A percentile compares a stretch with the other conserved stretches of the same genome.
These are phyloP conservation scores for Solenopsis fugax DNA, from an alignment of 1,140 invertebrate genomes.

Conservation along the genomic window DNA sequence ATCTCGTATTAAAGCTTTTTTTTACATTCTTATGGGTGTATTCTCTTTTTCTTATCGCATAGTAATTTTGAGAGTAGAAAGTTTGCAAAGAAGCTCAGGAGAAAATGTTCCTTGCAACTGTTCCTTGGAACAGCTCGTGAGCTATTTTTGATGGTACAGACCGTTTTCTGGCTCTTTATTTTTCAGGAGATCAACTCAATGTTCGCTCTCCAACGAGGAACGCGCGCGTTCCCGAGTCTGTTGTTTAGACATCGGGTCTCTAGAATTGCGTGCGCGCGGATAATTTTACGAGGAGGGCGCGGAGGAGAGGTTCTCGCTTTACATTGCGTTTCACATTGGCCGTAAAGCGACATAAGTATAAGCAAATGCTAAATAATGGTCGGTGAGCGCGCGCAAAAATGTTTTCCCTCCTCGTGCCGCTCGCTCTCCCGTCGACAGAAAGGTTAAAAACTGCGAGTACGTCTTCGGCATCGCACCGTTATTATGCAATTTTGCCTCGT, in stretches of 20 bases:
- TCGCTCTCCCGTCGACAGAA: slow-evolving; percentile 8
- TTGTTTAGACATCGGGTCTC: slow-evolving; percentile 37
- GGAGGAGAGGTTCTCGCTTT: neutral
- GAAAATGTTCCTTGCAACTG: neutral
- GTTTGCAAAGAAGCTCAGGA: neutral
- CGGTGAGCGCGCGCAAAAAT: slow-evolving; percentile 15
- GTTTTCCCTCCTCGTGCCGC: neutral
- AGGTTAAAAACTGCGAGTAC: slow-evolving; percentile 34
- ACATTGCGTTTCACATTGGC: slow-evolving; percentile 17
- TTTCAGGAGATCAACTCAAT: slow-evolving; percentile 19
- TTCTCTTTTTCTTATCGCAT: neutral
- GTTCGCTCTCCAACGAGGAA: neutral
- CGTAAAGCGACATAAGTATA: slow-evolving; percentile 34
- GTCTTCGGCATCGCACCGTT: slow-evolving; percentile 32
- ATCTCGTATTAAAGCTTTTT: neutral
- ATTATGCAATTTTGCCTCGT: slow-evolving; percentile 50
- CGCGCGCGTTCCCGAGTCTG: neutral
- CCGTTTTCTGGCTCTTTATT: slow-evolving; percentile 5
- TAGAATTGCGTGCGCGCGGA: neutral
- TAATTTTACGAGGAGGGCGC: slow-evolving; percentile 41
- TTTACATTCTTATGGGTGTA: neutral
- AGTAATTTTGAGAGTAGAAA: neutral
- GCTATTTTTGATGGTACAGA: neutral
- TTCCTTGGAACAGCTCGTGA: neutral
- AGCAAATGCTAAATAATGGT: slow-evolving; percentile 51